Percentiles rank a stretch among this genome's conserved stretches.
Conservation (phyloP, 2,797 vertebrate species). For the Mastacembelus armatus region DNA sequence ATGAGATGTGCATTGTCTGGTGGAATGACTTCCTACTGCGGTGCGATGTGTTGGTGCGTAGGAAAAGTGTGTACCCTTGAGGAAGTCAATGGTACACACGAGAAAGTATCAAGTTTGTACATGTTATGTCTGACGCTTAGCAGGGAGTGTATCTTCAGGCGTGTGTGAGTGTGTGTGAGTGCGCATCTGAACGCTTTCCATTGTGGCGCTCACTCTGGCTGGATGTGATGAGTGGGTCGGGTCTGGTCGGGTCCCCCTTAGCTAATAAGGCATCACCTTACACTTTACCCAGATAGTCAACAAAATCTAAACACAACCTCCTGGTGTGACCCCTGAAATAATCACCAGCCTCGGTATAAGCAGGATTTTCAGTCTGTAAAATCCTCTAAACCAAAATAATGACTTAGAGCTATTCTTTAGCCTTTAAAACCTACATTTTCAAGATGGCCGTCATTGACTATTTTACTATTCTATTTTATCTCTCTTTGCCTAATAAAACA, state of each 20-base stretch:
- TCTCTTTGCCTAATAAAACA: slow-evolving; percentile 18
- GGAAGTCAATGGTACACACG: slow-evolving; percentile 74
- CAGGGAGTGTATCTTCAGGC: slow-evolving; percentile 50
- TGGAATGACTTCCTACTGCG: slow-evolving; percentile 51
- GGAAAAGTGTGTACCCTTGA: slow-evolving; percentile 45
- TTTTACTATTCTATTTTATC: background rate
- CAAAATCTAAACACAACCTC: slow-evolving; percentile 64
- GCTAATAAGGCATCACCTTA: slow-evolving; percentile 76
- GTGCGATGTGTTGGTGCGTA: slow-evolving; percentile 32
- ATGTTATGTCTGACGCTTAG: slow-evolving; percentile 57
- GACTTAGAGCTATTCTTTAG: slow-evolving; percentile 3
- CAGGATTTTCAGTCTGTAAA: slow-evolving; percentile 19
- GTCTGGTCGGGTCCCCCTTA: slow-evolving; percentile 69
- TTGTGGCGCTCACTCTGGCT: slow-evolving; percentile 55
- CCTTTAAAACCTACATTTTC: slow-evolving; percentile 18
- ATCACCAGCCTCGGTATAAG: slow-evolving; percentile 16
- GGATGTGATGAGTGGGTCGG: slow-evolving; percentile 62
- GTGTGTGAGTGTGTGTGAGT: slow-evolving; percentile 32
- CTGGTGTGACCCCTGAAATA: slow-evolving; percentile 25
- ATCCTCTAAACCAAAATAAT: slow-evolving; percentile 20
- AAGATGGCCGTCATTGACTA: background rate
- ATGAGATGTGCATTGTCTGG: slow-evolving; percentile 36
- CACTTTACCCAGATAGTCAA: slow-evolving; percentile 49
- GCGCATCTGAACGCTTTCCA: slow-evolving; percentile 28
- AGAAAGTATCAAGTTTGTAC: slow-evolving; percentile 66